Evolutionary conservation across 2,797 vertebrate genomes (phyloP).

Genomic region (Oreochromis mossambicus): DNA sequence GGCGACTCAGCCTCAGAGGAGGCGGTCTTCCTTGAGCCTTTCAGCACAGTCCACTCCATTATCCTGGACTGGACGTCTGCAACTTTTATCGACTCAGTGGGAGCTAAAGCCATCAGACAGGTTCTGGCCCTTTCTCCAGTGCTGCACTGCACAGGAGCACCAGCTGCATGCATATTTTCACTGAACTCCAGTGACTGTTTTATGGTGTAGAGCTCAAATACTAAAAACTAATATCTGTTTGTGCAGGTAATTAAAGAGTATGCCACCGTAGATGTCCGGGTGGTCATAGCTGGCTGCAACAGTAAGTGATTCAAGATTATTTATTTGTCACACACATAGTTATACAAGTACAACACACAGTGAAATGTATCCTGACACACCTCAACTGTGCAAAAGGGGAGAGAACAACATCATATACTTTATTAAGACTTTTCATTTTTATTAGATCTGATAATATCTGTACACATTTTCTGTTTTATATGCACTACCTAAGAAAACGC

Average conservation of each 20-base stretch:
- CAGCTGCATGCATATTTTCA: too few relatives aligned
- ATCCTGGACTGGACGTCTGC: slow-evolving; percentile 88
- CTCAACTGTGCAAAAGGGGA: too few relatives aligned
- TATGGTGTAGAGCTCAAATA: neutral
- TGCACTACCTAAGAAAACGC: fast-evolving
- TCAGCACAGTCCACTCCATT: slow-evolving; percentile 74
- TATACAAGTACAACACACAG: too few relatives aligned
- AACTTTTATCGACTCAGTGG: slow-evolving; percentile 93
- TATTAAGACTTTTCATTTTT: neutral
- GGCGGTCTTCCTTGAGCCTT: slow-evolving; percentile 70
- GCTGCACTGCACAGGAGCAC: neutral
- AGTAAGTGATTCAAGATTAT: slow-evolving; percentile 75
- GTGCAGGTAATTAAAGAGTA: slow-evolving; percentile 90
- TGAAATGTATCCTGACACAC: too few relatives aligned
- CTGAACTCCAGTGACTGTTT: neutral
- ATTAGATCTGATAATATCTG: neutral
- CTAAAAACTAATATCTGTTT: neutral
- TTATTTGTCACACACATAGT: too few relatives aligned
- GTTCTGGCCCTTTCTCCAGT: slow-evolving; percentile 46
- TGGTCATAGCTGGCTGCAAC: slow-evolving; percentile 84
- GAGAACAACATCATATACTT: too few relatives aligned
- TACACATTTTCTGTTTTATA: neutral
- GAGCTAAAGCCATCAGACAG: slow-evolving; percentile 87
- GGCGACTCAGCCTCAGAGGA: slow-evolving; percentile 66
- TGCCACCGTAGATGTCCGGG: slow-evolving; percentile 77